Conservation (phyloP, 1,140 invertebrate species). For the Drosophila chauvacae region DNA sequence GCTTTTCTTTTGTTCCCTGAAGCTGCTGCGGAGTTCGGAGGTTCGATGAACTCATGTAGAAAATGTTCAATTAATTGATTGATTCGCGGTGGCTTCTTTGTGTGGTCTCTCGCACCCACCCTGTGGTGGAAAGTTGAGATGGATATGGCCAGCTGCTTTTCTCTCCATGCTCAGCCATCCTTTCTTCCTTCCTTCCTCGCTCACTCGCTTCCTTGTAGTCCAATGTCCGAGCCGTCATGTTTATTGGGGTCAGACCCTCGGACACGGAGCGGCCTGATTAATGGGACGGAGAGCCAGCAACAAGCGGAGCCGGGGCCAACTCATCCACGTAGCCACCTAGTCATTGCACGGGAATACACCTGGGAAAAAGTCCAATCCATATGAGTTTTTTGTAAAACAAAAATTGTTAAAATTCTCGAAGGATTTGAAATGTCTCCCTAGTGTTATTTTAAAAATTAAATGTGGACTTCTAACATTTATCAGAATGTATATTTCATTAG, state of each 20-base stretch:
- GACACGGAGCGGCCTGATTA: constrained; percentile 56
- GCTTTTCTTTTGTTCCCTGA: constrained; percentile 39
- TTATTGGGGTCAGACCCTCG: constrained; percentile 69
- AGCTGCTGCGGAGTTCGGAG: constrained; percentile 42
- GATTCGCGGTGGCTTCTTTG: constrained; percentile 61
- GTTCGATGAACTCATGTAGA: constrained; percentile 76
- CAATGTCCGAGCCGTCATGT: constrained; percentile 58
- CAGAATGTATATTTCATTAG: neutral
- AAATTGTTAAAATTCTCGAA: neutral
- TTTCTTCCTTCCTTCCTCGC: constrained; percentile 8
- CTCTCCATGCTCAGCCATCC: constrained; percentile 9
- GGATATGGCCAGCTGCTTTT: constrained; percentile 26
- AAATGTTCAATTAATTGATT: constrained; percentile 81
- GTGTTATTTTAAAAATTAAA: neutral
- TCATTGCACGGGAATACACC: constrained; percentile 49
- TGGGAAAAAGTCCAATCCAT: neutral
- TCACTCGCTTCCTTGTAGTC: constrained; percentile 34
- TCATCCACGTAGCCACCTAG: constrained; percentile 53
- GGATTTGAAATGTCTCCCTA: neutral
- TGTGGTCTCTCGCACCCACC: constrained; percentile 11
- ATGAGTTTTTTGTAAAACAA: too few relatives aligned
- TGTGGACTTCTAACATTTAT: neutral
- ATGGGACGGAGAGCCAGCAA: constrained; percentile 42
- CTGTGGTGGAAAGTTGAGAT: constrained; percentile 18
- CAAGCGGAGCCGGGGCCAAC: constrained; percentile 25